A percentile compares a stretch with the other conserved stretches of the same genome.
Conservation (phyloP, 2,888 invertebrate genomes). For the Lepidocyrtinus sp. region DNA sequence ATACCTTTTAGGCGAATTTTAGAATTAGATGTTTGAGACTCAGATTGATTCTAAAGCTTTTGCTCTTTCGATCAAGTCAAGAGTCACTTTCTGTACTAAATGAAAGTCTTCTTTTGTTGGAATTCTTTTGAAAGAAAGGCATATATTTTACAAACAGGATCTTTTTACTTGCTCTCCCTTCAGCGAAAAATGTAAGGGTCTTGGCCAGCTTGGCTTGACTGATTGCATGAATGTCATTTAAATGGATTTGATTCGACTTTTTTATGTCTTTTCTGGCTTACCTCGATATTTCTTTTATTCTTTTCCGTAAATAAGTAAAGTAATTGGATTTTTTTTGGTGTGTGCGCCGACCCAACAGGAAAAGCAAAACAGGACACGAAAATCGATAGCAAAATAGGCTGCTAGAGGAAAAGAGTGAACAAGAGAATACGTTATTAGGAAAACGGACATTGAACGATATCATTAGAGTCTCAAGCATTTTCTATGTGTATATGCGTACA, state of each 20-base stretch:
- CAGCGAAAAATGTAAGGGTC: too few relatives aligned
- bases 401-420: neutral
- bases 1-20: too few relatives aligned
- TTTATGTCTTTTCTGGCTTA: conserved; percentile 1
- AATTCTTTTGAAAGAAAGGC: too few relatives aligned
- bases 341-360: neutral
- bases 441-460: neutral
- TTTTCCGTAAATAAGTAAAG: conserved; percentile 25
- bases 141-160: too few relatives aligned
- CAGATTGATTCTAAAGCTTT: too few relatives aligned
- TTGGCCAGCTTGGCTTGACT: conserved; percentile 11
- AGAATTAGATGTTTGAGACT: too few relatives aligned
- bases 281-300: neutral
- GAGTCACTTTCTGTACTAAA: too few relatives aligned
- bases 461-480: neutral
- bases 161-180: neutral
- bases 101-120: too few relatives aligned
- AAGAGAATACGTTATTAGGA: neutral
- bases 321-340: conserved; percentile 34
- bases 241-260: conserved; percentile 36
- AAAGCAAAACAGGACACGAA: conserved; percentile 29
- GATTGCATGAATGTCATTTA: conserved; percentile 28
- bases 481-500: neutral
- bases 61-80: too few relatives aligned
- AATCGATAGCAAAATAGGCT: neutral